Base-by-base conservation (phyloP, 2,797 vertebrate species). In the Antennarius maculatus region DNA sequence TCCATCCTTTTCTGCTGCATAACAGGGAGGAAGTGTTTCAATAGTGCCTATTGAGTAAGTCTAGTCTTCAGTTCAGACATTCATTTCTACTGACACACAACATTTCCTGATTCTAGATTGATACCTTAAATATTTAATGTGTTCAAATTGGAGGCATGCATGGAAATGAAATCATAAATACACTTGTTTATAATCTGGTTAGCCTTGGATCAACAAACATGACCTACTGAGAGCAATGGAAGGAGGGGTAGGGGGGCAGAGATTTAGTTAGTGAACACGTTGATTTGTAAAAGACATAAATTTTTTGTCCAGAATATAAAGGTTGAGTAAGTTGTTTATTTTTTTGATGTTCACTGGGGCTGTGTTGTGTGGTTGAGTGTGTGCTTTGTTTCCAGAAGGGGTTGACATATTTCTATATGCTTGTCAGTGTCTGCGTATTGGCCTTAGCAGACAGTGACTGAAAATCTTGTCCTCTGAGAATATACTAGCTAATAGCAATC, bases 141-240 rank as follows among this genome's bases (percentile, higher is more conserved):
- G 31, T 61, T 88, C 66, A 86, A 90, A 91, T 89, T 86, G 79
- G 79, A 81, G 61, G 77, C 80, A 81, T 90, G 90, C 88, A 92
- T 90, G 72, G 88, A 91, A 91, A 93, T 91, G 76, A 89, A 86
- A 91, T 92, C 92, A 93, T 91, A 81, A 93, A 93, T 93, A 92
- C 73, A 69, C 76, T 92, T 84, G 88, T 84, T 77, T 76, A 88
- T 74, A 83, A 81, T 79, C 73, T 48, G 48, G 74, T 87, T 80
- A 67, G 71, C 54, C 76, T 78, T 79, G 85, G 66, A 91, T 85
- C 88, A 89, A 88, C 86, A 86, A 76, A 70, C 71, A 28, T 55
- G 81, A 83, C 75, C 83, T 71, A 53, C 48, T 29, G 73, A 66
- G 75, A 77, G 49, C 0, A 46, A 77, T 81, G 16, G 57, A 45